Conservation (phyloP, 2,113 vertebrate species). For the Apus apus region DNA sequence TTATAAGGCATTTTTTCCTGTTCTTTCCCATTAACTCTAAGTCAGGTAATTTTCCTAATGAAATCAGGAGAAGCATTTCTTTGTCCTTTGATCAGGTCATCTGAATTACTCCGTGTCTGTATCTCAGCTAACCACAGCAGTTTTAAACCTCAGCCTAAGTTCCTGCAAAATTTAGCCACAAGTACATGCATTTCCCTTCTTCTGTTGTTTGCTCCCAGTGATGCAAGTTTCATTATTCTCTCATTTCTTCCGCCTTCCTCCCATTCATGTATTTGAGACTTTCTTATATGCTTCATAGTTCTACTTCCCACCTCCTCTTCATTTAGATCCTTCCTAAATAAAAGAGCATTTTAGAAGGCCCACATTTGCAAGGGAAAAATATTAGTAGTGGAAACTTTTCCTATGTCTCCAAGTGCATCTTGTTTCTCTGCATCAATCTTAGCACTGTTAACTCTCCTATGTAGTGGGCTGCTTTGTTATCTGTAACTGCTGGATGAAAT, state of each 20-base stretch:
- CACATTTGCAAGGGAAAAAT: slow-evolving; percentile 54
- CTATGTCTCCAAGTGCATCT: slow-evolving; percentile 18
- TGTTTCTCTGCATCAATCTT: slow-evolving; percentile 9
- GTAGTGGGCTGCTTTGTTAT: not conserved
- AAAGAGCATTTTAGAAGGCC: slow-evolving; percentile 29
- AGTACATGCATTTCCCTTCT: not conserved
- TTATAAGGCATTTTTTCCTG: not conserved
- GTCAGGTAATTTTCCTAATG: slow-evolving; percentile 15
- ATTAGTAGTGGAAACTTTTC: slow-evolving; percentile 50
- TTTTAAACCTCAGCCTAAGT: slow-evolving; percentile 11
- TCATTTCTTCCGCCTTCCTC: slow-evolving; percentile 57
- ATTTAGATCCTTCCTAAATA: slow-evolving; percentile 46
- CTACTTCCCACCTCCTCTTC: slow-evolving; percentile 46
- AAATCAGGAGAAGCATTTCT: not conserved
- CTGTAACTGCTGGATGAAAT: not conserved
- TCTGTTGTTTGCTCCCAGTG: slow-evolving; percentile 32
- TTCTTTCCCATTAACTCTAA: not conserved
- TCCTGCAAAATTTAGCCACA: slow-evolving; percentile 36
- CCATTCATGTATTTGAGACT: slow-evolving; percentile 44
- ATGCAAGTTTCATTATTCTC: slow-evolving; percentile 59
- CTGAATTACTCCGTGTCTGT: slow-evolving; percentile 2
- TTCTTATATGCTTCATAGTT: slow-evolving; percentile 53
- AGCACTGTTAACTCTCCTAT: slow-evolving; percentile 3
- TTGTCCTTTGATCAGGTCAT: not conserved
- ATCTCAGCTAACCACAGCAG: not conserved